These are phyloP conservation scores for Meleagris gallopavo DNA, from an alignment of 2,113 vertebrate species.

Conservation along the genomic window DNA sequence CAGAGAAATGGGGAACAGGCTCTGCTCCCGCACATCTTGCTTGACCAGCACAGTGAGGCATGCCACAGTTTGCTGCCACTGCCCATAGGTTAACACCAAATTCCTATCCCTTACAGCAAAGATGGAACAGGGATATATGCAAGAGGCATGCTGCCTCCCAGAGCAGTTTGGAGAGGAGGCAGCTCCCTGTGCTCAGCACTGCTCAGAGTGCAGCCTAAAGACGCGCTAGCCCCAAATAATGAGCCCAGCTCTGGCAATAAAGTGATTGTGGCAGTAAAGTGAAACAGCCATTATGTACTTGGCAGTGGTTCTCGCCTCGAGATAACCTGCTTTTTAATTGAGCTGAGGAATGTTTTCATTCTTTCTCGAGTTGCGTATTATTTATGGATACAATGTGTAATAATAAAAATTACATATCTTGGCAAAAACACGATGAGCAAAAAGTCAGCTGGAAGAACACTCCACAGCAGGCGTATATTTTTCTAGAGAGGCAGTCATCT, in stretches of 20 bases:
- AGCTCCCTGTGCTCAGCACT: background rate
- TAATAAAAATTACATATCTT: slow-evolving; percentile 66
- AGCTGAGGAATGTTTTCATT: slow-evolving; percentile 66
- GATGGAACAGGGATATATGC: background rate
- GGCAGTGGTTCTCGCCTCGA: slow-evolving; percentile 51
- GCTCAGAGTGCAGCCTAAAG: slow-evolving; percentile 13
- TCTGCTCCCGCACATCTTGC: slow-evolving; percentile 33
- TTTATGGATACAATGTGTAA: slow-evolving; percentile 63
- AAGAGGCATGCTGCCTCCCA: background rate
- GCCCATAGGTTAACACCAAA: slow-evolving; percentile 8
- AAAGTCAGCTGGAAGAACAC: slow-evolving; percentile 47
- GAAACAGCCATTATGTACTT: slow-evolving; percentile 63
- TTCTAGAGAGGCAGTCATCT: slow-evolving; percentile 52
- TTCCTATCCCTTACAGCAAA: slow-evolving; percentile 21
- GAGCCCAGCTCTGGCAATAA: slow-evolving; percentile 51
- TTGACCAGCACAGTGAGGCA: background rate
- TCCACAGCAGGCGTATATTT: background rate
- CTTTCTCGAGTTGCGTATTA: slow-evolving; percentile 63
- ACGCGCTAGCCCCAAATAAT: slow-evolving; percentile 33
- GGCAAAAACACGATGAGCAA: slow-evolving; percentile 58
- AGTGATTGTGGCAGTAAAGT: slow-evolving; percentile 63
- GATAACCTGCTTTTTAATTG: slow-evolving; percentile 73
- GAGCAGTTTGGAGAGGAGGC: background rate
- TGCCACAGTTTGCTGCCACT: background rate
- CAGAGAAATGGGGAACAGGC: background rate